Percentiles rank a stretch among this genome's conserved stretches.
phyloP scores from a whole-genome alignment of 2,797 vertebrate species.

The Borostomias antarcticus region DNA sequence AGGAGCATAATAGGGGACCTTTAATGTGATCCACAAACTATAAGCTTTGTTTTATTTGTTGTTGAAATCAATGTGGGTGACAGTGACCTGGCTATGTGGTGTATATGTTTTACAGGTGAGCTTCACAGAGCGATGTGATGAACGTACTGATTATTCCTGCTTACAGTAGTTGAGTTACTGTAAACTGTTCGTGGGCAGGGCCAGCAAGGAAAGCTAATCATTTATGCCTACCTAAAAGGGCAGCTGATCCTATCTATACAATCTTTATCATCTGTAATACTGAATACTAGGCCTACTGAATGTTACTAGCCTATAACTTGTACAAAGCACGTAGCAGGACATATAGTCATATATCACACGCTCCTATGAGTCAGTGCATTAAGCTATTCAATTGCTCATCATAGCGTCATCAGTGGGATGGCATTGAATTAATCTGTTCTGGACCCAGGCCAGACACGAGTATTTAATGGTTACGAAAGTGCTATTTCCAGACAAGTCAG shows the following conservation, averaged over 20 bases:
- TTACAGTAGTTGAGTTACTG: conserved; percentile 56
- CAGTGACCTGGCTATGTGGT: conserved; percentile 31
- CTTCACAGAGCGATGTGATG: conserved; percentile 45
- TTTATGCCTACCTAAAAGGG: conserved; percentile 62
- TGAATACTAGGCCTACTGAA: conserved; percentile 31
- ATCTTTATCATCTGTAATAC: conserved; percentile 39
- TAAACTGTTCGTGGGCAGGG: conserved; percentile 44
- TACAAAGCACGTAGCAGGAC: conserved; percentile 58
- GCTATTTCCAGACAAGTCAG: not conserved
- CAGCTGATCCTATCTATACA: conserved; percentile 67
- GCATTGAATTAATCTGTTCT: no score
- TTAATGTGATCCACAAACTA: conserved; percentile 42
- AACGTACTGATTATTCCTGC: conserved; percentile 39
- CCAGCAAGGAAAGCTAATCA: conserved; percentile 62
- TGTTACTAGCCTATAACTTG: conserved; percentile 31
- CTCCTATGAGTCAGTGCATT: conserved; percentile 68
- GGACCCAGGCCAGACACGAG: no score
- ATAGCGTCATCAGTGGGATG: conserved; percentile 3
- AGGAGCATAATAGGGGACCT: no score
- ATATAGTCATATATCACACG: conserved; percentile 61
- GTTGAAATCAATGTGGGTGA: conserved; percentile 42
- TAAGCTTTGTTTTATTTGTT: conserved; percentile 47
- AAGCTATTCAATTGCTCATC: conserved; percentile 69
- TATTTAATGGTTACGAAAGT: no score
- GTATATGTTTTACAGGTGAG: conserved; percentile 16